These are phyloP conservation scores for Falco peregrinus DNA, from an alignment of 2,797 vertebrate genomes.

Conservation along the genomic window DNA sequence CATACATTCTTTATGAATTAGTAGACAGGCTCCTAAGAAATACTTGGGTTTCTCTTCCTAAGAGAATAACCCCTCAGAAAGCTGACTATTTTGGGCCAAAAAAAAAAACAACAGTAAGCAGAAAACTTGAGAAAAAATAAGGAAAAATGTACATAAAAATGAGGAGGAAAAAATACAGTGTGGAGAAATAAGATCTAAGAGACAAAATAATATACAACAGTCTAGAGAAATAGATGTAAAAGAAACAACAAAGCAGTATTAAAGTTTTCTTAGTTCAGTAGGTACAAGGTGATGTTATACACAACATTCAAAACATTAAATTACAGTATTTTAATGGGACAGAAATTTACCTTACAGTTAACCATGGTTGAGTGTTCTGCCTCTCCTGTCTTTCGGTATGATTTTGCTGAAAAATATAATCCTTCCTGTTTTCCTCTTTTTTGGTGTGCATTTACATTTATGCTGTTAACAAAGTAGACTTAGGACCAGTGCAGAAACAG, in stretches of 20 bases:
- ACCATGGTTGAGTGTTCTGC: neutral
- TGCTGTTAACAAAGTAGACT: neutral
- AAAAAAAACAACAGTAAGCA: neutral
- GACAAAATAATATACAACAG: neutral
- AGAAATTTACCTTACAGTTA: neutral
- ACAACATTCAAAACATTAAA: neutral
- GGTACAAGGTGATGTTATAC: neutral
- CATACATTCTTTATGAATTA: neutral
- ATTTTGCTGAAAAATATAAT: neutral
- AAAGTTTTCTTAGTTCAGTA: neutral
- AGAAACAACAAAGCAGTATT: neutral
- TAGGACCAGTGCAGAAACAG: neutral
- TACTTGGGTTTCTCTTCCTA: neutral
- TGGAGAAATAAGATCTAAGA: neutral
- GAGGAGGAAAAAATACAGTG: neutral
- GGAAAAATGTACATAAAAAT: neutral
- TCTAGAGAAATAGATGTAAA: neutral
- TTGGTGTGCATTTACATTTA: neutral
- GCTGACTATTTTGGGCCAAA: neutral
- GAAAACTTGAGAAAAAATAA: neutral
- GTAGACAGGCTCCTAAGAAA: neutral
- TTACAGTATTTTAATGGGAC: neutral
- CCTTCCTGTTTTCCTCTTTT: neutral
- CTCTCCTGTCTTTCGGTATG: neutral
- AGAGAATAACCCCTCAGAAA: neutral